These are phyloP conservation scores for Acanthochromis polyacanthus DNA, from an alignment of 2,113 vertebrate species.

Conservation along the genomic window DNA sequence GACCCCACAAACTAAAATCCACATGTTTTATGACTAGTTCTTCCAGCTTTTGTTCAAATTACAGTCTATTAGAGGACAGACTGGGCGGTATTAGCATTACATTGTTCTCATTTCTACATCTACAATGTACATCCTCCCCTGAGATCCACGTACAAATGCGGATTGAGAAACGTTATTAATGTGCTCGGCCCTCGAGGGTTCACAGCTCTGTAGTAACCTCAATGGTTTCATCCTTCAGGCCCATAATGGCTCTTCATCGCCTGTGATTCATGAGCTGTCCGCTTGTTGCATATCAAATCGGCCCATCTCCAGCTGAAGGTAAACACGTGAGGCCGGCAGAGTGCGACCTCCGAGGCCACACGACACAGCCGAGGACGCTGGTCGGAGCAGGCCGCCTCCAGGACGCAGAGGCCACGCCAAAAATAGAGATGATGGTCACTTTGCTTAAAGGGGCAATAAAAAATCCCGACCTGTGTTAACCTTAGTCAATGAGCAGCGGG, in stretches of 20 bases:
- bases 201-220: not conserved
- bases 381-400: not conserved
- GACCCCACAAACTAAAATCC: too few relatives aligned
- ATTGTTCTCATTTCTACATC: not conserved
- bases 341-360: constrained; percentile 4
- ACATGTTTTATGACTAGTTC: too few relatives aligned
- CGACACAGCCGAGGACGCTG: constrained; percentile 15
- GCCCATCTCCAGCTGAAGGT: constrained; percentile 55
- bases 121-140: not conserved
- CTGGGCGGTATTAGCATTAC: not conserved
- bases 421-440: constrained; percentile 8
- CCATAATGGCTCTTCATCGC: constrained; percentile 20
- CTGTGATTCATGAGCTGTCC: constrained; percentile 68
- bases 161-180: not conserved
- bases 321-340: constrained; percentile 42
- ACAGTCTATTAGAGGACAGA: not conserved
- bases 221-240: constrained; percentile 12
- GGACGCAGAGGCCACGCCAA: not conserved
- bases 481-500: not conserved
- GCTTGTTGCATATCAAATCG: constrained; percentile 45
- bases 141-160: not conserved
- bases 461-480: not conserved
- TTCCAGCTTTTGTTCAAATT: too few relatives aligned
- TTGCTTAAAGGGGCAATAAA: constrained; percentile 1
- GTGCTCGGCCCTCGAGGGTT: not conserved